Conservation (phyloP, 2,113 vertebrate species). For the Anser brachyrhynchus region DNA sequence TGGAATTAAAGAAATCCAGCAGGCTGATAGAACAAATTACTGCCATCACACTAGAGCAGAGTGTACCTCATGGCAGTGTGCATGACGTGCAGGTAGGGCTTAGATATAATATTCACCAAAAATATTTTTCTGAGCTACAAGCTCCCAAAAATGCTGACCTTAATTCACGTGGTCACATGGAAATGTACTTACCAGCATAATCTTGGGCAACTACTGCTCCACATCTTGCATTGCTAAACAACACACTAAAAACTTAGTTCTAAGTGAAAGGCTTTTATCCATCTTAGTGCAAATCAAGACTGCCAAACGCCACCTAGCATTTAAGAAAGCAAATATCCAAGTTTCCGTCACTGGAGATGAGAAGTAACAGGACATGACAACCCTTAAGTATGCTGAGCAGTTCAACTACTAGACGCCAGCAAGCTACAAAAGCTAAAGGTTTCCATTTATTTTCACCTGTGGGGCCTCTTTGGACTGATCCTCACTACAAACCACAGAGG, state of each 20-base stretch:
- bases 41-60: not conserved
- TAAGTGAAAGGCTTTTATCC: not conserved
- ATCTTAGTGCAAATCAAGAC: not conserved
- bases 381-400: not conserved
- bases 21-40: not conserved
- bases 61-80: not conserved
- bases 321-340: not conserved
- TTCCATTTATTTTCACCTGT: not conserved
- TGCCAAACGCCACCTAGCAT: not conserved
- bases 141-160: not conserved
- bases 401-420: not conserved
- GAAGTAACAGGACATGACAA: not conserved
- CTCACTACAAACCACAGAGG: not conserved
- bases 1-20: constrained; percentile 1
- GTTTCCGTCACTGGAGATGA: not conserved
- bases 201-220: not conserved
- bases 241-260: not conserved
- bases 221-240: not conserved
- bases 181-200: not conserved
- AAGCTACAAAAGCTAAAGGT: not conserved
- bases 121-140: not conserved
- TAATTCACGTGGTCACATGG: not conserved
- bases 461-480: not conserved
- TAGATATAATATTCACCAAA: not conserved
- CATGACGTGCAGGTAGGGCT: not conserved